Conservation (phyloP, 1,140 invertebrate genomes). For the Papilio xuthus region DNA sequence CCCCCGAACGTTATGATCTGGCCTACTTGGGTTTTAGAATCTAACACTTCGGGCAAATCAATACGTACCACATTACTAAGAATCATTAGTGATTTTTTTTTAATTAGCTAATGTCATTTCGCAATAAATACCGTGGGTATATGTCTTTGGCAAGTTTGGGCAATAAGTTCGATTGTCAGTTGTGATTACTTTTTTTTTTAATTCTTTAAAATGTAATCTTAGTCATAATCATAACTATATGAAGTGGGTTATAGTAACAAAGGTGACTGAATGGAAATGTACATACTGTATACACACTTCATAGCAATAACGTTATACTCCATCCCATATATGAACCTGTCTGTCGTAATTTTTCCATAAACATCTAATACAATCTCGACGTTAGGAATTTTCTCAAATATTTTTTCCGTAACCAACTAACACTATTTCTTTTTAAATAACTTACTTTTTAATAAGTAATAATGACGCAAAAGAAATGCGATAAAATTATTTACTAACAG, state of each 20-base stretch:
- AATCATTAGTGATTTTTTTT: constrained; percentile 51
- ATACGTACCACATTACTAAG: constrained; percentile 48
- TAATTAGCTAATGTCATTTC: not conserved
- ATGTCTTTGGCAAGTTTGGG: not conserved
- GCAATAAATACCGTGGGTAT: not conserved
- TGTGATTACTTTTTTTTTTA: not conserved
- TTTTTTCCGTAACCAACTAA: not conserved
- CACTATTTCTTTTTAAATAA: not conserved
- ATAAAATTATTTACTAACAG: not conserved
- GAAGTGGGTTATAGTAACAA: not conserved
- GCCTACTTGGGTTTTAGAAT: constrained; percentile 67
- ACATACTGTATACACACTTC: not conserved
- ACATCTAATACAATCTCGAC: not conserved
- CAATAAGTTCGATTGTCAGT: not conserved
- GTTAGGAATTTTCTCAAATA: not conserved
- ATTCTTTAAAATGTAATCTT: not conserved
- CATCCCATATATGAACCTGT: not conserved
- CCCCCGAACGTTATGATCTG: constrained; percentile 50
- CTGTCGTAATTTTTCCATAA: constrained; percentile 10
- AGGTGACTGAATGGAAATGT: not conserved
- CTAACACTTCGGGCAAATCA: constrained; percentile 59
- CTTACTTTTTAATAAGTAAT: not conserved
- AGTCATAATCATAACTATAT: not conserved
- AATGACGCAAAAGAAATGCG: not conserved
- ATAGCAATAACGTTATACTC: not conserved